A percentile compares a stretch with the other conserved stretches of the same genome.
Conservation (phyloP, 2,797 vertebrate species). For the Notolepis coatsorum region DNA sequence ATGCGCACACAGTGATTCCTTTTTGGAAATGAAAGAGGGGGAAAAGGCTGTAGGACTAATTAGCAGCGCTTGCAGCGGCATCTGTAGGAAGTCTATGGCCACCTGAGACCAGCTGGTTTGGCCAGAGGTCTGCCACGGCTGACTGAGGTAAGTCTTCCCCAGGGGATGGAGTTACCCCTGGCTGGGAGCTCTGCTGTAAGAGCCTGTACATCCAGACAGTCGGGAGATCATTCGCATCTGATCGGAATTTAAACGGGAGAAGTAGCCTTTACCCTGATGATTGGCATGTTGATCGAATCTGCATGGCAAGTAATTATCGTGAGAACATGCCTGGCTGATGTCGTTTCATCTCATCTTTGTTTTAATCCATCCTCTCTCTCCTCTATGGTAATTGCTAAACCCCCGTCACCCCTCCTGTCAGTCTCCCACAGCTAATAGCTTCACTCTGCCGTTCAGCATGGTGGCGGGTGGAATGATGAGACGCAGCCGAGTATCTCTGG, state of each 20-base stretch:
- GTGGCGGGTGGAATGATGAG: conserved; percentile 20
- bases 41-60: conserved; percentile 65
- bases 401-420: conserved; percentile 35
- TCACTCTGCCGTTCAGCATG: conserved; percentile 39
- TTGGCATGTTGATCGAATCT: conserved; percentile 61
- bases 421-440: conserved; percentile 49
- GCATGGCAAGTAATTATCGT: conserved; percentile 63
- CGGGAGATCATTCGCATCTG: conserved; percentile 53
- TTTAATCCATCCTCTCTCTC: conserved; percentile 43
- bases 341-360: conserved; percentile 47
- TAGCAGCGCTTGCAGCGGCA: conserved; percentile 60
- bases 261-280: conserved; percentile 33
- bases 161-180: conserved; percentile 42
- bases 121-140: conserved; percentile 52
- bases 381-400: conserved; percentile 61
- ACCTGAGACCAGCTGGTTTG: conserved; percentile 53
- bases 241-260: conserved; percentile 48
- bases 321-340: conserved; percentile 39
- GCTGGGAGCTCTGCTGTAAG: conserved; percentile 24
- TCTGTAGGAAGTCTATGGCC: conserved; percentile 51
- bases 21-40: conserved; percentile 68
- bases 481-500: conserved; percentile 27
- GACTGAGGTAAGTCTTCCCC: conserved; percentile 43
- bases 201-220: conserved; percentile 31
- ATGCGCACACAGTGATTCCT: conserved; percentile 42